phyloP scores from a whole-genome alignment of 2,113 vertebrate species.

The Fregetta grallaria region DNA sequence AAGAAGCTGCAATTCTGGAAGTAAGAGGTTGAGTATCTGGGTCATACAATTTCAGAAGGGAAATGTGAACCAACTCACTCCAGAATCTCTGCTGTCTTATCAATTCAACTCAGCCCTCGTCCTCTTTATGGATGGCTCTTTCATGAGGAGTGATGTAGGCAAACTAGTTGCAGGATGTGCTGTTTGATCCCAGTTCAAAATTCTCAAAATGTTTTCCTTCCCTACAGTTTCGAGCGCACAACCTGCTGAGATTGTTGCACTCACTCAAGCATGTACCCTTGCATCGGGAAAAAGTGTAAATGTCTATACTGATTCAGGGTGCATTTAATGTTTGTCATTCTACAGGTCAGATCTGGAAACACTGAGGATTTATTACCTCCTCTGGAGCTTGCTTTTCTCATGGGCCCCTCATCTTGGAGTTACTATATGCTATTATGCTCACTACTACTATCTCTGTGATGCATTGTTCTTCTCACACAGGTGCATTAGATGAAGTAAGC shows the following conservation, averaged over 20 bases:
- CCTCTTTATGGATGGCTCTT: background rate
- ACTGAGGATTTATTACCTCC: background rate
- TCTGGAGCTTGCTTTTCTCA: background rate
- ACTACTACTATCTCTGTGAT: background rate
- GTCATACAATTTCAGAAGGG: background rate
- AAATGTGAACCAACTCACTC: background rate
- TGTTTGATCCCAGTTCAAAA: background rate
- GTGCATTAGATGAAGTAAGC: slow-evolving; percentile 19
- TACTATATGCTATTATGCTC: background rate
- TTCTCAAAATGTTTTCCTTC: background rate
- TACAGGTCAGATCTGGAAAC: background rate
- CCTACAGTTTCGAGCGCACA: background rate
- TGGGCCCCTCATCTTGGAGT: background rate
- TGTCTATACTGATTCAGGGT: background rate
- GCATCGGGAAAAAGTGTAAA: background rate
- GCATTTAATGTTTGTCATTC: background rate
- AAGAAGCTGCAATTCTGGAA: background rate
- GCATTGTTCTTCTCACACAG: background rate
- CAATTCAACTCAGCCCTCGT: background rate
- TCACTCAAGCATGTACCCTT: background rate
- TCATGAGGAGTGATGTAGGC: background rate
- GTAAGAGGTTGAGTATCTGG: background rate
- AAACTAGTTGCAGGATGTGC: background rate
- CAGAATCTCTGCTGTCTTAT: background rate
- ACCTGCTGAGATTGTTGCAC: background rate